Base-by-base conservation (phyloP, 2,797 vertebrate species). In the Diplodus puntazzo region DNA sequence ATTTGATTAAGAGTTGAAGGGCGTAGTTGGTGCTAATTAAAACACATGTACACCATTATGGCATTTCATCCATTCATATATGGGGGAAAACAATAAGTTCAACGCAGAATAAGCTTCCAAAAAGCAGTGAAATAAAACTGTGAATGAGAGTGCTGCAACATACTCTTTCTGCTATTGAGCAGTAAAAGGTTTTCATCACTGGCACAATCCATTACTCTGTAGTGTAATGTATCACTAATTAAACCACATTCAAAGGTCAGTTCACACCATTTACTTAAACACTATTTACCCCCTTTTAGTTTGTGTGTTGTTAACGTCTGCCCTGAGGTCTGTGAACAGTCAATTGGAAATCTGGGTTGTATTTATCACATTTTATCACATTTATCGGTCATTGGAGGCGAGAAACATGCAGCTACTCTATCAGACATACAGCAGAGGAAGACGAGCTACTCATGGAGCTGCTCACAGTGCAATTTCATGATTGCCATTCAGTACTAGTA, bases 1-100 rank as follows among this genome's bases (percentile, higher is more conserved):
- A 67, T 77, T 81, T 81, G 55, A 86, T 76, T 60, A 49, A 5
- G 30, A 65, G 34, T 52, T 43, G 66, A 74, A 25, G 25, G 65
- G 23, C 1, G 8, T 70, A 59, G 17, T 66, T 80, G 72, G 21
- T 39, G 30, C 65, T 69, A 69, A 82, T 86, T 77, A 80, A 21
- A 46, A 69, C 50, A 60, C 16, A 54, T 67, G 53, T 48, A 48
- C 17, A 21, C 10, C 23, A 23, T 77, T 21, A 62, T 30, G 27
- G 50, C 8, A 52, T 69, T 75, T 52, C 17, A 46, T 63, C n/a
- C 39, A 73, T 23, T 50, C 71, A 50, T 58, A 42, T 34, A 71
- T 62, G n/a, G n/a, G 8, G 63, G 2, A 49, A 42, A 13, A 54
- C 20, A 55, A 66, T 42, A 17, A 23, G 1, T 34, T 9, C 12